Base-by-base conservation (phyloP, 2,888 invertebrate species). In the Anodontia alba region DNA sequence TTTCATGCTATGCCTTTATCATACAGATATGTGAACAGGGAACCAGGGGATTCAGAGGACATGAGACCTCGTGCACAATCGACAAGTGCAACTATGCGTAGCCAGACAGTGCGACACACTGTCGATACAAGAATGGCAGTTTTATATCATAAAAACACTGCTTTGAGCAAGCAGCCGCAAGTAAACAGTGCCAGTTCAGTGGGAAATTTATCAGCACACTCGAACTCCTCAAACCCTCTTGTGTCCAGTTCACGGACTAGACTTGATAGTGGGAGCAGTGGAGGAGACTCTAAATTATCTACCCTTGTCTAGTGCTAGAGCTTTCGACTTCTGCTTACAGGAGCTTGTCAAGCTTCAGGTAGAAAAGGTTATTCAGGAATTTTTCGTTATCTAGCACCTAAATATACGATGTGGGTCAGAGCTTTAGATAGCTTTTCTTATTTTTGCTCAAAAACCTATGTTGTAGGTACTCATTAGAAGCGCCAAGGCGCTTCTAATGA, bases 1-100 rank as follows among this genome's bases (percentile, higher is more conserved):
- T 89, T 89, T 76, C 89, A 90, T 75, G 83, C 89, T 0, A 86
- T 89, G 86, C 89, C 89, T 36, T 69, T 82, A 62, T 84, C 79
- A 15, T 86, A 80, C 78, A 78, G 80, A 54, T 87, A 83, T 71
- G 62, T 82, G n/a, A 76, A 66, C 67, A 78, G 36, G 38, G 76
- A 73, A 51, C 74, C 81, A 38, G 76, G 74, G 3, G 80, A 76
- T 33, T 72, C 69, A 15, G 78, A 79, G 8, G 82, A 83, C 51
- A 87, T 87, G 77, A 76, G 89, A 5, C 88, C 87, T 15, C 83
- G 90, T 26, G 88, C 88, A 1, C 81, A 86, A 23, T 90, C 90
- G 0, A 83, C 88, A 12, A 88, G 89, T 79, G 89, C 84, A 10
- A 75, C 87, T 23, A 83, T 83, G 74, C 77, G 85, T 46, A 84